Evolutionary conservation across 2,113 vertebrate species (phyloP), one percentile per base, ranked within the genome.

Genomic region (Cavia aperea): DNA sequence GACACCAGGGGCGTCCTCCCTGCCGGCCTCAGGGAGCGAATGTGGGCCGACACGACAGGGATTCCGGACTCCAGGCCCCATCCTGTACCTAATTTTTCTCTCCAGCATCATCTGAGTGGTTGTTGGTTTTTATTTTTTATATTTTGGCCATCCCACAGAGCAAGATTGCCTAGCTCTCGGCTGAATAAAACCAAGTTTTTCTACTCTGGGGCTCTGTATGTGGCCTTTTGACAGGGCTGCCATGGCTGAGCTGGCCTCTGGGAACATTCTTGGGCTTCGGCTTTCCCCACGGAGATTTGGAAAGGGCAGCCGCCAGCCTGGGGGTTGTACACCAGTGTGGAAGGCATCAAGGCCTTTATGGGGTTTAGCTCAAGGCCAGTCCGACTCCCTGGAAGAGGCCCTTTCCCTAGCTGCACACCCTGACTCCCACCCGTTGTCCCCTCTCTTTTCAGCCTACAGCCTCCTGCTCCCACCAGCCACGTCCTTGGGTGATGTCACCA

Each of bases 161-260:
- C 86, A 90, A 96, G 96, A 90, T 65, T 3, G 7, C 92, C 81
- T 91, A 86, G n/a, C n/a, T 95, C 68, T 49, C 81, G 95, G 93
- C 89, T 92, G 94, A 96, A 96, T 97, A 96, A 97, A 97, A 93
- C 81, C 92, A 91, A 70, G 93, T 77, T 95, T 96, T 95, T 96
- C 94, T 96, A 95, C 84, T 86, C 92, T 68, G 70, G 75, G 83
- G 85, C 49, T 96, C 94, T 72, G 62, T 36, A 7, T 46, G 63
- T 62, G 88, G 75, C 86, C 91, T 86, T 85, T 26, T 14, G 23
- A 43, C 65, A 7, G 66, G 79, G 33, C 46, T 56, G 58, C 51
- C 85, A 46, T 14, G n/a, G 51, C 1, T 65, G 62, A 70, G 31
- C 31, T 58, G 46, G 62, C 24, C 88, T 81, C 70, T 0, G 36